phyloP scores from a whole-genome alignment of 2,113 vertebrate genomes.

The Diadophis punctatus region DNA sequence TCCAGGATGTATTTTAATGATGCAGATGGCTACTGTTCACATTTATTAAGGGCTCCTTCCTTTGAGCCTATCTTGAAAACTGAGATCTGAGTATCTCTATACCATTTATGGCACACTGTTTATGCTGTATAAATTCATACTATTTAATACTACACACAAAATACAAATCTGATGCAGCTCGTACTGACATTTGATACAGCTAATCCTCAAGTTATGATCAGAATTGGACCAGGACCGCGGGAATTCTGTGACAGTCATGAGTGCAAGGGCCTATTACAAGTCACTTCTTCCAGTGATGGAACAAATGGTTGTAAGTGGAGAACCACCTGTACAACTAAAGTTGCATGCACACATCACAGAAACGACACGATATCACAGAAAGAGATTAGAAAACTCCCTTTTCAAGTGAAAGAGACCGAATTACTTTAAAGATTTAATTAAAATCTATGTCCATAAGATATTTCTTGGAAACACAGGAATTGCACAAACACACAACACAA shows the following conservation, averaged over 20 bases:
- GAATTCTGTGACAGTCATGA: background rate
- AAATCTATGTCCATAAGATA: background rate
- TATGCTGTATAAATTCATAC: background rate
- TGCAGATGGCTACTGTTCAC: background rate
- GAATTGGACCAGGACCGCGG: background rate
- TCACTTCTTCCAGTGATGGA: background rate
- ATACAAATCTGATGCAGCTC: background rate
- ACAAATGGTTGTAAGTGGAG: background rate
- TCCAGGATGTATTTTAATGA: background rate
- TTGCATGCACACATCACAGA: background rate
- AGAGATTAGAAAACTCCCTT: background rate
- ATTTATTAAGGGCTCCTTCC: background rate
- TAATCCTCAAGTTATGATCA: background rate
- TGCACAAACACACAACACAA: background rate
- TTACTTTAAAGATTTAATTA: background rate
- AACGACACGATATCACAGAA: background rate
- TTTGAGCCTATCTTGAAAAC: background rate
- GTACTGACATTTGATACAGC: background rate
- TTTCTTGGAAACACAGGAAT: background rate
- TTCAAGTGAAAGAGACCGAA: background rate
- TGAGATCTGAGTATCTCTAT: background rate
- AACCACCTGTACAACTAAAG: background rate
- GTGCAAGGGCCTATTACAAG: background rate
- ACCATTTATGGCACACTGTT: background rate
- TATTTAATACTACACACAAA: background rate